Conservation (phyloP, 2,113 vertebrate genomes). For the Trachemys scripta region DNA sequence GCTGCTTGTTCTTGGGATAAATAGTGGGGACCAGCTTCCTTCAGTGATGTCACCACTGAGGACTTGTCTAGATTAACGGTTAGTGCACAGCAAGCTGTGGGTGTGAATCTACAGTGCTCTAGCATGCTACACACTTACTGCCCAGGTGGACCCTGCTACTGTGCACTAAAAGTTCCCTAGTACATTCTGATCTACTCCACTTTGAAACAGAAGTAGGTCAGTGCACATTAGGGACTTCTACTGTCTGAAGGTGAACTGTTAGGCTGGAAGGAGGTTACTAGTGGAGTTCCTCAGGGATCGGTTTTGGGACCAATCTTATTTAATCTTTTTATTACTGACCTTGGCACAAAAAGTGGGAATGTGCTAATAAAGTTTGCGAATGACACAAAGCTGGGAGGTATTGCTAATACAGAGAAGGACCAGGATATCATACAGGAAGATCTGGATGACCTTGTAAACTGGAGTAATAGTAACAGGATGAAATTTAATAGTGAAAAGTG, state of each 20-base stretch:
- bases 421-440: too few species aligned
- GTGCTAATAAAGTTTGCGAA: too few species aligned
- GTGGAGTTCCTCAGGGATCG: too few species aligned
- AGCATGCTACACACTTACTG: not conserved
- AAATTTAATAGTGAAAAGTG: too few species aligned
- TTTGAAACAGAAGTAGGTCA: not conserved
- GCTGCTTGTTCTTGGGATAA: slow-evolving; percentile 37
- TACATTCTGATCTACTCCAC: not conserved
- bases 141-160: not conserved
- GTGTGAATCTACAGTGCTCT: not conserved
- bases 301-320: too few species aligned
- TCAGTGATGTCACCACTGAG: not conserved
- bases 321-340: too few species aligned
- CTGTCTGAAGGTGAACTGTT: not conserved
- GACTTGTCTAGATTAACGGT: not conserved
- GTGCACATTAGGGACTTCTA: not conserved
- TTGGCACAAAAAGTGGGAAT: too few species aligned
- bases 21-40: not conserved
- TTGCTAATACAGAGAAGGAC: too few species aligned
- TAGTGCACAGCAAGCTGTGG: not conserved
- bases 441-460: too few species aligned
- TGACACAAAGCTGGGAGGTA: too few species aligned
- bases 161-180: not conserved
- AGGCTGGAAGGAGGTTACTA: too few species aligned
- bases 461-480: too few species aligned